Conservation (phyloP, 23 tunicate genomes). For the Pegea sp. region DNA sequence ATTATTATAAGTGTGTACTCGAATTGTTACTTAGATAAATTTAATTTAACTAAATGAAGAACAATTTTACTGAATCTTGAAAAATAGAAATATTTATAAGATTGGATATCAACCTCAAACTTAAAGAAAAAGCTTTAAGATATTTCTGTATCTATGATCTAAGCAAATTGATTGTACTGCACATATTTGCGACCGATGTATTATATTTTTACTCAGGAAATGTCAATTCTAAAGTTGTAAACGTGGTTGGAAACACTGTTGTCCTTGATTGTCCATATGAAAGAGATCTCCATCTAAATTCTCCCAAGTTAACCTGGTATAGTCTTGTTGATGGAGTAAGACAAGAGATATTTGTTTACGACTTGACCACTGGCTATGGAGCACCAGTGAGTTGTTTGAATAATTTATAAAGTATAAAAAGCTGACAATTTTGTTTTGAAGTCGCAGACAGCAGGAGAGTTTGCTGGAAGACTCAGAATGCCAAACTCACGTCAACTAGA, state of each 20-base stretch:
- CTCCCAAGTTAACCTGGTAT: slow-evolving; percentile 38
- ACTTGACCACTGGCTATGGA: slow-evolving; percentile 6
- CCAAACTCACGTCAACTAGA: slow-evolving; percentile 12
- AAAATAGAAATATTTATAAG: too few species aligned
- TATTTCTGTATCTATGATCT: too few species aligned
- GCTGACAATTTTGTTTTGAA: background rate
- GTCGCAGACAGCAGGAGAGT: slow-evolving; percentile 22
- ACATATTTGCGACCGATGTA: too few species aligned
- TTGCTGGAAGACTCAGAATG: slow-evolving; percentile 15
- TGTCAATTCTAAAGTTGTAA: background rate
- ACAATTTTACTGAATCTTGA: too few species aligned
- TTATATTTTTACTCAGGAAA: too few species aligned
- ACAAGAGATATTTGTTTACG: slow-evolving; percentile 15
- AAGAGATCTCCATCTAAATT: background rate
- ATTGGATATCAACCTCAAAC: too few species aligned
- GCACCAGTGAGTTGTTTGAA: slow-evolving; percentile 4
- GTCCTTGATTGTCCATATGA: slow-evolving; percentile 20
- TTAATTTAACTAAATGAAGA: too few species aligned
- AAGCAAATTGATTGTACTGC: too few species aligned
- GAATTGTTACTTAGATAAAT: too few species aligned
- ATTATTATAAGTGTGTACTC: too few species aligned
- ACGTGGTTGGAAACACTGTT: slow-evolving; percentile 26
- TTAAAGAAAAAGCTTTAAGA: too few species aligned
- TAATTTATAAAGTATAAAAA: slow-evolving; percentile 1
- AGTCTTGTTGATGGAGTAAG: slow-evolving; percentile 7